Percentiles rank a stretch among this genome's conserved stretches.
These are phyloP conservation scores for Volucella zonaria DNA, from an alignment of 2,888 invertebrate species.

Conservation along the genomic window DNA sequence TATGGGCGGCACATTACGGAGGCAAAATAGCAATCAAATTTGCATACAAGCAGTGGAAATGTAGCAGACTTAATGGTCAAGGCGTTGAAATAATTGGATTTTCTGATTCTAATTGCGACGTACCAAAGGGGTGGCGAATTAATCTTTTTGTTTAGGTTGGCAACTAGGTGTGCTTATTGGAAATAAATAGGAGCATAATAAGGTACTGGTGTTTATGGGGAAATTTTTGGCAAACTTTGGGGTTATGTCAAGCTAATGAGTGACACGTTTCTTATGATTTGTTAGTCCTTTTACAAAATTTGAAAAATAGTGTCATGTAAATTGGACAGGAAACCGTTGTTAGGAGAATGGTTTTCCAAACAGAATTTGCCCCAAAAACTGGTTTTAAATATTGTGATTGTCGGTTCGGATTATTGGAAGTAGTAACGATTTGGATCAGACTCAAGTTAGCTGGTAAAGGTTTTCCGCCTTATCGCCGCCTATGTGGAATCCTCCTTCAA, in stretches of 20 bases:
- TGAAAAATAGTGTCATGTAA: background rate
- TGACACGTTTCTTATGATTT: constrained; percentile 47
- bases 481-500: too few species aligned
- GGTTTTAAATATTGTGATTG: too few species aligned
- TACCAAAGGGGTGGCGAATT: constrained; percentile 4
- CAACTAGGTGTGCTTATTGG: background rate
- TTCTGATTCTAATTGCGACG: constrained; percentile 28
- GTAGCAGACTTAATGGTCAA: constrained; percentile 27
- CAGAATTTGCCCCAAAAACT: background rate
- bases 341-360: background rate
- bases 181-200: background rate
- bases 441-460: too few species aligned
- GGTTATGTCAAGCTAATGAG: constrained; percentile 39
- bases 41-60: constrained; percentile 42
- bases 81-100: constrained; percentile 54
- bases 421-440: too few species aligned
- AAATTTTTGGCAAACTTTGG: constrained; percentile 31
- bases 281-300: background rate
- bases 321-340: too few species aligned
- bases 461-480: too few species aligned
- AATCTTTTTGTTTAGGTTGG: constrained; percentile 2
- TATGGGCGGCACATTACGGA: constrained; percentile 14
- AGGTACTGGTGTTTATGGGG: constrained; percentile 12
- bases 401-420: too few species aligned
- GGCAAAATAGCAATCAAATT: constrained; percentile 40